Evolutionary conservation across 2,888 invertebrate species (phyloP).

Genomic region (Cremastobaeus sp.): DNA sequence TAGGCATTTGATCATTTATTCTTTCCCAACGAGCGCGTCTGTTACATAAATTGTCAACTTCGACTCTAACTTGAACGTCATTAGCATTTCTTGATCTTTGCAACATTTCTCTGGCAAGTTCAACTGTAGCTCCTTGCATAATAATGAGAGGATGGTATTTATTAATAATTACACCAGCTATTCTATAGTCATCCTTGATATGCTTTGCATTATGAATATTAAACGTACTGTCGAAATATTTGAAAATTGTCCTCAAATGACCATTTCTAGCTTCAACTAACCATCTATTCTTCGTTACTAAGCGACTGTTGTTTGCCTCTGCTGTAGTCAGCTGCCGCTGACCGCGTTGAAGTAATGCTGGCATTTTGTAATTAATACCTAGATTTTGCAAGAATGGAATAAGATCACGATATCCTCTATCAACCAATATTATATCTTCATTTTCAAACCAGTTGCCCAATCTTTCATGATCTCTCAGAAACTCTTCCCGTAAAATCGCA

Average conservation of each 20-base stretch:
- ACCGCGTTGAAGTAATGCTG: not conserved
- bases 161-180: constrained; percentile 37
- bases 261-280: too few relatives aligned
- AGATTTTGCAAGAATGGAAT: not conserved
- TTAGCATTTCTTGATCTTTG: too few relatives aligned
- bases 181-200: constrained; percentile 24
- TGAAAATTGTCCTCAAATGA: constrained; percentile 23
- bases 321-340: not conserved
- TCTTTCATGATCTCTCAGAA: not conserved
- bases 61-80: too few relatives aligned
- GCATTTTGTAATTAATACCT: too few relatives aligned
- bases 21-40: not conserved
- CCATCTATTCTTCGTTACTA: constrained; percentile 27
- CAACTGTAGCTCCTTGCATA: constrained; percentile 35
- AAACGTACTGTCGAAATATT: constrained; percentile 6
- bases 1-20: constrained; percentile 1
- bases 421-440: constrained; percentile 13
- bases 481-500: not conserved
- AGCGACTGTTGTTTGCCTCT: constrained; percentile 8
- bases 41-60: too few relatives aligned
- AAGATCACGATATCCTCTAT: constrained; percentile 11
- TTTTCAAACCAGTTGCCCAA: not conserved
- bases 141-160: constrained; percentile 27
- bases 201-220: constrained; percentile 14
- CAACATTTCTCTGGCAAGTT: constrained; percentile 26